Evolutionary conservation across 1,140 invertebrate genomes (phyloP), one percentile per base, ranked within the genome.

Genomic region (Conus betulinus): DNA sequence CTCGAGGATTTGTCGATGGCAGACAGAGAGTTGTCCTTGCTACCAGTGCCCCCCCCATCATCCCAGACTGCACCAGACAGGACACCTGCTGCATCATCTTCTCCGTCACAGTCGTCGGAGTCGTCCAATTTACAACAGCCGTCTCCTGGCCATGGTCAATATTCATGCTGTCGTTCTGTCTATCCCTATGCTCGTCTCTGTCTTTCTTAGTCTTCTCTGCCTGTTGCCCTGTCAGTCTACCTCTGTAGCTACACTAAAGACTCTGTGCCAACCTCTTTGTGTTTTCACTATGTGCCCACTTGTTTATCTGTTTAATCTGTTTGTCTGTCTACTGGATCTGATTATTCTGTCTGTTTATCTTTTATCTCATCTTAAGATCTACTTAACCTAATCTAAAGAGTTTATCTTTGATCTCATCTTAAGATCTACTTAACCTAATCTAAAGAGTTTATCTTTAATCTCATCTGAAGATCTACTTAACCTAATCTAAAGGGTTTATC

Each of bases 71-170:
- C 79, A 20, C 13, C 87, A 67, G 87, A 81, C 11, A 81, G 87
- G 25, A n/a, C 78, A 27, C 57, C 63, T 5, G 63, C 87, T 23
- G 52, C 39, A 10, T 25, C 53, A 39, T 57, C 57, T 3, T 27
- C 78, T 11, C 51, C 67, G 63, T 84, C 89, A 60, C 89, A 87
- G 89, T 81, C 81, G 88, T 25, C 76, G 89, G 90, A 86, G 27
- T 53, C 85, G 51, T 76, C 85, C 27, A 27, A 20, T 57, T 84
- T 85, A 20, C 89, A 90, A 55, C 87, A 88, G n/a, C 60, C 86
- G 5, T 84, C 89, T n/a, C 78, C 90, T 39, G 90, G 90, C 7
- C 90, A 90, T 88, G 90, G 90, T 90, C 60, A 60, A 78, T 84
- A 23, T 83, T 60, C 8, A 11, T 15, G 89, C 79, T 86, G 67